These are phyloP conservation scores for Amphiprion percula DNA, from an alignment of 2,113 vertebrate species.

Conservation along the genomic window DNA sequence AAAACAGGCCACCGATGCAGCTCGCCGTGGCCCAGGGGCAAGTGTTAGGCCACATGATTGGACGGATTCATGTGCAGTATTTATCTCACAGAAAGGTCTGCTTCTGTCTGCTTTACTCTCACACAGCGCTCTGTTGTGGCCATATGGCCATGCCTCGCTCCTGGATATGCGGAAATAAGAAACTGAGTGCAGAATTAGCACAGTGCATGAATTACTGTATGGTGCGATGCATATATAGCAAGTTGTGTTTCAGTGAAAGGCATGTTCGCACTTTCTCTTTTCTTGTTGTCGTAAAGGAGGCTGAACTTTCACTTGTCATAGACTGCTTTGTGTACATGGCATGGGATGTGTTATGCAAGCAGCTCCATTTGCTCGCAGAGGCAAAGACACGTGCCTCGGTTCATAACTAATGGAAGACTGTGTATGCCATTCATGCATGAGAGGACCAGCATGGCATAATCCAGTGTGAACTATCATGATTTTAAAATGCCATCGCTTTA, in stretches of 20 bases:
- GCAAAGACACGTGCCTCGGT: conserved; percentile 76
- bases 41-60: conserved; percentile 74
- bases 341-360: conserved; percentile 76
- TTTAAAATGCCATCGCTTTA: conserved; percentile 42
- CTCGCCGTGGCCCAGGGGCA: conserved; percentile 66
- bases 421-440: conserved; percentile 79
- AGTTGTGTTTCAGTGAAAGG: not conserved
- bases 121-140: conserved; percentile 24
- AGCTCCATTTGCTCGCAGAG: conserved; percentile 70
- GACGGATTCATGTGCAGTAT: conserved; percentile 72
- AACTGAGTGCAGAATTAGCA: not conserved
- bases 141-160: conserved; percentile 33
- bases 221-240: not conserved
- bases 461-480: conserved; percentile 55
- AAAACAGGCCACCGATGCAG: conserved; percentile 77
- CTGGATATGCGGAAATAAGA: conserved; percentile 9
- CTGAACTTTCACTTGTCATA: conserved; percentile 47
- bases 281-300: conserved; percentile 13
- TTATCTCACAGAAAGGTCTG: conserved; percentile 64
- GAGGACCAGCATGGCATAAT: conserved; percentile 66
- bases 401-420: conserved; percentile 83
- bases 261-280: not conserved
- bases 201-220: not conserved
- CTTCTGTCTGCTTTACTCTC: conserved; percentile 60
- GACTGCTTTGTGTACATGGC: conserved; percentile 45